These are phyloP conservation scores for Acrossocheilus fasciatus DNA, from an alignment of 2,797 vertebrate species.

Conservation along the genomic window DNA sequence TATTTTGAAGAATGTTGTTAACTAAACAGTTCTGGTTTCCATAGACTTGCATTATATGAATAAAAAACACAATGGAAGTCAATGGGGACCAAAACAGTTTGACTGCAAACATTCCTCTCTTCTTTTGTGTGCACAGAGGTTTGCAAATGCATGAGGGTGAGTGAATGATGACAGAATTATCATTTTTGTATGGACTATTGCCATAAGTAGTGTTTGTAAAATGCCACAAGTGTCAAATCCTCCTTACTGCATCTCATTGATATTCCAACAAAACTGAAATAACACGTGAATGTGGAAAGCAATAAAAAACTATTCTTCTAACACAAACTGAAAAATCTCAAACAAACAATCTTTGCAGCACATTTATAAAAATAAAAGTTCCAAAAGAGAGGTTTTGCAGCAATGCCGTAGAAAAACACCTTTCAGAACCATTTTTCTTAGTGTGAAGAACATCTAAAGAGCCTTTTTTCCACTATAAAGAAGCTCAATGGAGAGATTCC, in stretches of 20 bases:
- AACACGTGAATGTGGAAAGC: neutral
- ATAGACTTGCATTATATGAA: neutral
- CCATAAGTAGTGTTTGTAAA: neutral
- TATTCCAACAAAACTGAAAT: neutral
- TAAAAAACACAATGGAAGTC: neutral
- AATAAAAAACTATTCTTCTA: neutral
- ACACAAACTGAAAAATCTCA: neutral
- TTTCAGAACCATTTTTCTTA: neutral
- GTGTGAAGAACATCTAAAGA: neutral
- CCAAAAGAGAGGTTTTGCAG: neutral
- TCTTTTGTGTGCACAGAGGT: neutral
- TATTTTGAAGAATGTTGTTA: neutral
- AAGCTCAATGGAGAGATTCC: neutral
- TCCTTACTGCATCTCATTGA: neutral
- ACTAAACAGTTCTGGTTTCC: neutral
- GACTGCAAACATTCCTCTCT: neutral
- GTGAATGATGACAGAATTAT: neutral
- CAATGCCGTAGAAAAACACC: neutral
- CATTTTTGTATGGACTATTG: neutral
- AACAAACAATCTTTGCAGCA: neutral
- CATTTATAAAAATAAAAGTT: neutral
- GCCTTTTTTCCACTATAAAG: neutral
- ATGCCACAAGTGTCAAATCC: neutral
- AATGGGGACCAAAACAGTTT: neutral
- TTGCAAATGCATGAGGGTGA: neutral